Evolutionary conservation across 2,797 vertebrate species (phyloP).

Genomic region (Spea hammondii): DNA sequence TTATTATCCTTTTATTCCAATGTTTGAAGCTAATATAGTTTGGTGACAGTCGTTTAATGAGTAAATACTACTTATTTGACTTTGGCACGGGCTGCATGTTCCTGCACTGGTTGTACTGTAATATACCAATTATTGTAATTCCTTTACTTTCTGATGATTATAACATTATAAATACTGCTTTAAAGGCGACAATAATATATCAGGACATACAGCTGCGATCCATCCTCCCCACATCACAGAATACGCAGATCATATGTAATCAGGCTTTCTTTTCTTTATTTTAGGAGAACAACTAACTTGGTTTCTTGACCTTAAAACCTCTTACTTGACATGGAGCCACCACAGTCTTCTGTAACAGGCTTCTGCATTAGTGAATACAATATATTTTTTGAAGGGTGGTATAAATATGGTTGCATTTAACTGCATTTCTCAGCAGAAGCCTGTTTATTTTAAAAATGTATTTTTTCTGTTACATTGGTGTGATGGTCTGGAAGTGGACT

Average conservation of each 20-base stretch:
- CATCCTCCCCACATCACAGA: background rate
- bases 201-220: background rate
- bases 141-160: background rate
- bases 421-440: no score
- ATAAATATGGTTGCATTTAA: no score
- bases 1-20: no score
- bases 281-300: conserved; percentile 1
- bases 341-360: background rate
- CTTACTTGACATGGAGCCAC: background rate
- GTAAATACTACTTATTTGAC: background rate
- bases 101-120: background rate
- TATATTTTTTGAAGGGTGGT: no score
- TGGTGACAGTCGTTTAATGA: no score
- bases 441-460: no score
- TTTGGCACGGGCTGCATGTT: background rate
- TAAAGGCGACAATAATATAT: background rate
- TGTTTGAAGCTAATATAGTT: no score
- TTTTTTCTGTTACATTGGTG: no score
- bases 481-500: no score
- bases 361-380: background rate
- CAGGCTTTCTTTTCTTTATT: background rate
- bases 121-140: background rate
- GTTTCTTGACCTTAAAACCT: background rate
- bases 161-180: background rate
- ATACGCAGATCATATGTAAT: background rate